Conservation (phyloP, 1,140 invertebrate genomes). For the Limonius californicus region DNA sequence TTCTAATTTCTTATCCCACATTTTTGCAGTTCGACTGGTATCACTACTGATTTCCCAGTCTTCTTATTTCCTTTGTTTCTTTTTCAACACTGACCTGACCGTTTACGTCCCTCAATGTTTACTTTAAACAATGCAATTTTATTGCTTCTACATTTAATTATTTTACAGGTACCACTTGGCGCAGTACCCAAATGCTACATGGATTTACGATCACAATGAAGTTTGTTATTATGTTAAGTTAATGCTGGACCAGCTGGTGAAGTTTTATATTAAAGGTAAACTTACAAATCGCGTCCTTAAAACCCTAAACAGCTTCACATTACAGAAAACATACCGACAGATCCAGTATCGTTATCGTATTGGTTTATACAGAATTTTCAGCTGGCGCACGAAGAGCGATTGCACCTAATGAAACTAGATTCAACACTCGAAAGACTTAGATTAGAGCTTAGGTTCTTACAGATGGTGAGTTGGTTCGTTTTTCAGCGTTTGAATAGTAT, state of each 20-base stretch:
- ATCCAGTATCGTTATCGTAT: conserved; percentile 43
- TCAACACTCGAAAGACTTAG: conserved; percentile 40
- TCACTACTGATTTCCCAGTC: too few relatives aligned
- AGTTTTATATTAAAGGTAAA: conserved; percentile 36
- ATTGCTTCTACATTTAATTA: too few relatives aligned
- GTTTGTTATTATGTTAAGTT: conserved; percentile 38
- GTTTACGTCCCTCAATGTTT: too few relatives aligned
- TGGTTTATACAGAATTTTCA: conserved; percentile 47
- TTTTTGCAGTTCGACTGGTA: too few relatives aligned
- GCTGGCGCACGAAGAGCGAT: conserved; percentile 39
- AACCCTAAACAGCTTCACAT: too few relatives aligned
- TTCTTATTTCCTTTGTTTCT: too few relatives aligned
- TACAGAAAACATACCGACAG: conserved; percentile 41
- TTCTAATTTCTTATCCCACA: too few relatives aligned
- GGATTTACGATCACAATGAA: conserved; percentile 44
- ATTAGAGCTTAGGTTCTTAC: conserved; percentile 34
- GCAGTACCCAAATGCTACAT: conserved; percentile 36
- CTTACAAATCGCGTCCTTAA: too few relatives aligned
- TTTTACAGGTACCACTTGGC: conserved; percentile 40
- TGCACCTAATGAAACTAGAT: conserved; percentile 37
- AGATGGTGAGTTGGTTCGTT: conserved; percentile 27
- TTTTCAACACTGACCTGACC: too few relatives aligned
- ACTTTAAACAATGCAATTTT: too few relatives aligned
- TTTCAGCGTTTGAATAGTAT: too few relatives aligned
- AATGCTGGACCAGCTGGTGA: conserved; percentile 30